Base-by-base conservation (phyloP, 2,797 vertebrate species). In the Oreonectes daqikongensis region DNA sequence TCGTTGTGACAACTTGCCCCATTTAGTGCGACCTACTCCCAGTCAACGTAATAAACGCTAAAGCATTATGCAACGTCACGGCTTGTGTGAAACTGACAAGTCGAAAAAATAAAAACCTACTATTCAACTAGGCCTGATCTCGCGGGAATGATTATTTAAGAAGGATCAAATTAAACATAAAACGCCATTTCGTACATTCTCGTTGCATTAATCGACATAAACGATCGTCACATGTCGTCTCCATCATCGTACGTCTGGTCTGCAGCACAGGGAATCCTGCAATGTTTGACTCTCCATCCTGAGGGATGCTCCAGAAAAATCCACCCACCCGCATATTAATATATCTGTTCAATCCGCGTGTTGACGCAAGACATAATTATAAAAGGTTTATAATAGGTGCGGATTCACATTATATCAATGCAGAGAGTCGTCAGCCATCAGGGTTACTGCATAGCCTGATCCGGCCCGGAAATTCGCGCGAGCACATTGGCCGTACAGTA, bases 371-470 rank as follows among this genome's bases (percentile, higher is more conserved):
- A 44, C 28, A 26, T 38, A 18, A 60, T 7, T 4, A 68, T 48
- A 2, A 66, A 17, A 60, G 65, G 32, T 20, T 5, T 15, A 20
- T 42, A 35, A 40, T 26, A 28, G 50, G 24, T 32, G 72, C 24
- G 72, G 35, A 44, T 55, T 2, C 32, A 30, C 44, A 24, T 66
- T 75, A 46, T 32, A 44, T 38, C 38, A 24, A 57, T 44, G 32
- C 35, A 65, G 48, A 74, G 17, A 65, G 48, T 38, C 14, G 22
- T 9, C 48, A 28, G 24, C 28, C 55, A 59, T 68, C 40, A 46
- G 64, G 14, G 63, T 76, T 63, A 63, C 57, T 57, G 75, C 66
- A 77, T 22, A 69, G 67, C 15, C 15, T 42, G 11, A 55, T 75
- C 32, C 22, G 50, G 40, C 32, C 46, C 57, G 66, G 75, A 77